phyloP scores from a whole-genome alignment of 2,113 vertebrate species.

The Bos indicus region DNA sequence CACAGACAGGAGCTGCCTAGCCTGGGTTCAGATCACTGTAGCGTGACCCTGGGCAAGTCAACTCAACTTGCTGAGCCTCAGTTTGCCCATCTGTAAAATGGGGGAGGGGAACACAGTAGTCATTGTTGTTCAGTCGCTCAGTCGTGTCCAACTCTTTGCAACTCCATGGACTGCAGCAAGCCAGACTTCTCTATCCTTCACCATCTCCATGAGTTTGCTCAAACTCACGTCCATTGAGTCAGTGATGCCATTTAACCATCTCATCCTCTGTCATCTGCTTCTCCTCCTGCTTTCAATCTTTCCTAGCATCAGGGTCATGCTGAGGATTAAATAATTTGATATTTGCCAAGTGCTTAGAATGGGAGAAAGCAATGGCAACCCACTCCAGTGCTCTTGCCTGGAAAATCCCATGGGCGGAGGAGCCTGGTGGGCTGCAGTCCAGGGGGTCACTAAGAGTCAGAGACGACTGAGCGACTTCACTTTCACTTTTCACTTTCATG shows the following conservation, averaged over 20 bases:
- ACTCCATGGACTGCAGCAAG: background rate
- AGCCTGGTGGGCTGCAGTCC: too few species aligned
- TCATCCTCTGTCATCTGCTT: background rate
- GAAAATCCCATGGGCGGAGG: too few species aligned
- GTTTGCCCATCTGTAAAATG: background rate
- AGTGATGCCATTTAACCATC: background rate
- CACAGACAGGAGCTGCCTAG: background rate
- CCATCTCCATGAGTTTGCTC: background rate
- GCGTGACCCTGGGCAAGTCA: background rate
- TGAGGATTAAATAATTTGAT: background rate
- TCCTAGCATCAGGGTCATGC: background rate
- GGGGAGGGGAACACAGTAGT: background rate
- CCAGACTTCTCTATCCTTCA: background rate
- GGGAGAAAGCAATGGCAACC: background rate
- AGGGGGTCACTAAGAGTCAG: too few species aligned
- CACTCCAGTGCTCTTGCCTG: too few species aligned
- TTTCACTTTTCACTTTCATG: too few species aligned
- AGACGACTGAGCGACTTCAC: too few species aligned
- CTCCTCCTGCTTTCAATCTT: background rate
- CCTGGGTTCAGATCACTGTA: background rate
- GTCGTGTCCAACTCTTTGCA: background rate
- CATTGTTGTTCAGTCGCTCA: background rate
- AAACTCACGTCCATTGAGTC: background rate
- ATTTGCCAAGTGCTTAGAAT: background rate
- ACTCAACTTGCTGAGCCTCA: background rate